Base-by-base conservation (phyloP, 2,888 invertebrate genomes). In the Blastobasis adustella region DNA sequence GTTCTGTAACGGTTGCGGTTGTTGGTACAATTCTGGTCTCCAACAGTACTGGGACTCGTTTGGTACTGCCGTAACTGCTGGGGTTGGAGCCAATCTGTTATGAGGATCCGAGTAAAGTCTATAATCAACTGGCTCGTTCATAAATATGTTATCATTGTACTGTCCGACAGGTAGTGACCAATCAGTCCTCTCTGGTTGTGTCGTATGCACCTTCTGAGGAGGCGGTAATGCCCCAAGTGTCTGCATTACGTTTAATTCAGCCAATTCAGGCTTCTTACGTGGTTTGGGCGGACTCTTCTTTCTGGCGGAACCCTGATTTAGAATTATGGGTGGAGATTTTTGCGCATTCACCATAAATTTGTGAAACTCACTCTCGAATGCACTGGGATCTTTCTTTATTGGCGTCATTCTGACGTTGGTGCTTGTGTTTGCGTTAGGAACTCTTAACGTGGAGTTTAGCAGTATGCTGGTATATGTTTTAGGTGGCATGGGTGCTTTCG, bases 111-210 rank as follows among this genome's bases (percentile, higher is more conserved):
- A 45, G 39, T 54, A 62, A 4, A 71, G 78, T 51, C 82, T 66
- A 52, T 73, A 83, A 55, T 84, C 82, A 51, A 82, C 52, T 0
- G 84, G 81, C 0, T 68, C 55, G 8, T 76, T 77, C 10, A 85
- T 44, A 58, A 88, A 83, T 52, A 88, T 86, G 37, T 60, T 73
- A 48, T 88, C 88, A 46, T 81, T 88, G 52, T 88, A 88, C 49
- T 87, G 87, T 0, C 84, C 83, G 0, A 81, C 55, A 0, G 88
- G 88, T 56, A 73, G 41, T 7, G 52, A 7, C 45, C 46, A 49
- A 39, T 43, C 40, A 1, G 5, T 10, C 42, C n/a, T 40, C 9
- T 6, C 7, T 9, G 23, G 39, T 45, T 7, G 45, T 6, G 6
- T 41, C 36, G 10, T 37, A 49, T 41, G 50, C 47, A 9, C 44